Base-by-base conservation (phyloP, 2,888 invertebrate species). In the Standfussiana lucernea region DNA sequence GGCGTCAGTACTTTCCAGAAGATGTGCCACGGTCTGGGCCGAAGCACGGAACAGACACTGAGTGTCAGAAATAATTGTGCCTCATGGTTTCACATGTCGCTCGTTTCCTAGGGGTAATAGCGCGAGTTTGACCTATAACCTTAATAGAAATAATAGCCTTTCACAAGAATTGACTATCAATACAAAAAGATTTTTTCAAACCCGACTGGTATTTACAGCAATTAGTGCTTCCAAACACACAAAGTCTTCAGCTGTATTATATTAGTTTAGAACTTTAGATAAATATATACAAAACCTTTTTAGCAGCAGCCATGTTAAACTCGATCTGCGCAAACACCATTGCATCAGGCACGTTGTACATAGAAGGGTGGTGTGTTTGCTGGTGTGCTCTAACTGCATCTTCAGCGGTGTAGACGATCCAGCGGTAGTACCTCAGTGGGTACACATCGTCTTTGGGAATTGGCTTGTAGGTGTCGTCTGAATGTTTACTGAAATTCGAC, bases 351-450 rank as follows among this genome's bases (percentile, higher is more conserved):
- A 97, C 94, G 94, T 99, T 98, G 89, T 97, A 98, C 96, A 99
- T 98, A 1, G 98, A 97, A 0, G 99, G 98, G 92, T 98, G 98
- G 93, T 99, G 98, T 0, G 98, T 97, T 93, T 99, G 98, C 68
- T 98, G 97, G 89, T 99, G 98, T 77, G 97, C 97, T 82, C 97
- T 95, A 24, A 99, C 96, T 0, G 99, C 99, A 89, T 99, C 98
- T 28, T 97, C 95, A 2, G 99, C 97, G 0, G 98, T 94, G 94
- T 98, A 98, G 3, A 95, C 90, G 32, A 94, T 89, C 96, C 96
- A 96, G 37, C 79, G 97, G 94, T 82, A 98, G 97, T 96, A 99
- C 95, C 93, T 98, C 98, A 86, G 94, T 79, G 80, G 98, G 95
- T 80, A 97, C 82, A 97, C 97, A 90, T 97, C 93, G 72, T 97